phyloP scores from a whole-genome alignment of 92 coral and sea anemone genomes.

The Anthopleura xanthogrammica region DNA sequence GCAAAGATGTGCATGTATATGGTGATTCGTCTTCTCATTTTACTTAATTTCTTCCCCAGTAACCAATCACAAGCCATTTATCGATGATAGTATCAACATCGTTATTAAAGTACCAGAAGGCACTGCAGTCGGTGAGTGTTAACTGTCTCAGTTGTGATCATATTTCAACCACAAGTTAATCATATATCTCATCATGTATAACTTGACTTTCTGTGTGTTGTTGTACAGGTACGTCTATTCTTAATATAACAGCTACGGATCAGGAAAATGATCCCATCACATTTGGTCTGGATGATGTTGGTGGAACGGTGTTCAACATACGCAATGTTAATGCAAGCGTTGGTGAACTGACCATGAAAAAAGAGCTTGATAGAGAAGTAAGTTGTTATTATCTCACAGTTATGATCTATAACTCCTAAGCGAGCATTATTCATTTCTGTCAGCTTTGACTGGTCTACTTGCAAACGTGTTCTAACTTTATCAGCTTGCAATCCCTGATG shows the following conservation, averaged over 20 bases:
- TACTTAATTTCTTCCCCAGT: background rate
- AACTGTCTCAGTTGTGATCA: background rate
- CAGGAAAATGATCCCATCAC: conserved; percentile 35
- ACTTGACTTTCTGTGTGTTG: background rate
- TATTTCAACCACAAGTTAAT: background rate
- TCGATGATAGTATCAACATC: background rate
- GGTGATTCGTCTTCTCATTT: too few relatives aligned
- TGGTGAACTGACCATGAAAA: conserved; percentile 42
- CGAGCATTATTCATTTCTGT: too few relatives aligned
- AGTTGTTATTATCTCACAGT: background rate
- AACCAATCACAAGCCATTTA: background rate
- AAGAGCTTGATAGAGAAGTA: conserved; percentile 68
- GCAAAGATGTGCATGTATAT: too few relatives aligned
- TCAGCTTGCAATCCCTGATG: too few relatives aligned
- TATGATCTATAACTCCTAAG: too few relatives aligned
- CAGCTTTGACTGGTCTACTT: background rate
- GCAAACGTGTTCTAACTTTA: too few relatives aligned
- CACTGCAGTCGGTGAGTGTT: conserved; percentile 5
- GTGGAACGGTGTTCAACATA: background rate
- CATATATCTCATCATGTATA: background rate
- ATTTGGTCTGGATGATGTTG: conserved; percentile 39
- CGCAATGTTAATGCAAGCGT: conserved; percentile 15
- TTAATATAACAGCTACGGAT: conserved; percentile 45
- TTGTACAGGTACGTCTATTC: conserved; percentile 42
- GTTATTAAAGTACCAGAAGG: conserved; percentile 5